Percentiles rank a stretch among this genome's conserved stretches.
Conservation (phyloP, 2,888 invertebrate species). For the Lasius platythorax region DNA sequence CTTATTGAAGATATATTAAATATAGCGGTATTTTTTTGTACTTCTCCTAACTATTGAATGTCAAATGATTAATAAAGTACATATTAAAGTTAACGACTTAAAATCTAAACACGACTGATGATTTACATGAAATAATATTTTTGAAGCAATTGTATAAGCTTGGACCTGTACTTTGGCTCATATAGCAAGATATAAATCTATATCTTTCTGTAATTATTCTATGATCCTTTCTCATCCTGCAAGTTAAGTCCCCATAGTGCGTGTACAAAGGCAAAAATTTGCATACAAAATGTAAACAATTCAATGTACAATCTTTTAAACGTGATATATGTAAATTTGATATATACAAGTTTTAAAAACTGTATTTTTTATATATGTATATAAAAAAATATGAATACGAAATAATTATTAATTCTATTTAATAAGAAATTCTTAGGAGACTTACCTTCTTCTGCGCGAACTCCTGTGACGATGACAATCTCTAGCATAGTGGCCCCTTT, state of each 20-base stretch:
- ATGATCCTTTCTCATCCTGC: neutral
- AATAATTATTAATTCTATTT: conserved; percentile 3
- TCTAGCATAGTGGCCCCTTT: conserved; percentile 96
- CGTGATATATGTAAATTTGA: neutral
- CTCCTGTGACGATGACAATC: conserved; percentile 93
- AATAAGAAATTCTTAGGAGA: conserved; percentile 24
- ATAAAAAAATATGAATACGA: neutral
- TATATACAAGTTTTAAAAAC: neutral
- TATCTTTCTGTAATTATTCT: conserved; percentile 14
- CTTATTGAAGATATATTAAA: conserved; percentile 3
- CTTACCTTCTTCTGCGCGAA: conserved; percentile 85
- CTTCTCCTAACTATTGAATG: conserved; percentile 8
- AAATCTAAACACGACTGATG: neutral
- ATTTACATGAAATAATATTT: conserved; percentile 3
- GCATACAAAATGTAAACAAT: neutral
- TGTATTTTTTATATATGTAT: neutral
- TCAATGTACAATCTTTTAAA: neutral
- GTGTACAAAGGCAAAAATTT: neutral
- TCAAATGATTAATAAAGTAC: neutral
- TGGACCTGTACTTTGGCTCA: neutral
- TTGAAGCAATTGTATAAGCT: conserved; percentile 1
- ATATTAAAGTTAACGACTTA: neutral
- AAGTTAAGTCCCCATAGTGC: neutral
- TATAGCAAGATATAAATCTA: conserved; percentile 6
- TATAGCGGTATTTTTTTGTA: neutral